Base-by-base conservation (phyloP, 2,113 vertebrate species). In the Toxotes jaculatrix region DNA sequence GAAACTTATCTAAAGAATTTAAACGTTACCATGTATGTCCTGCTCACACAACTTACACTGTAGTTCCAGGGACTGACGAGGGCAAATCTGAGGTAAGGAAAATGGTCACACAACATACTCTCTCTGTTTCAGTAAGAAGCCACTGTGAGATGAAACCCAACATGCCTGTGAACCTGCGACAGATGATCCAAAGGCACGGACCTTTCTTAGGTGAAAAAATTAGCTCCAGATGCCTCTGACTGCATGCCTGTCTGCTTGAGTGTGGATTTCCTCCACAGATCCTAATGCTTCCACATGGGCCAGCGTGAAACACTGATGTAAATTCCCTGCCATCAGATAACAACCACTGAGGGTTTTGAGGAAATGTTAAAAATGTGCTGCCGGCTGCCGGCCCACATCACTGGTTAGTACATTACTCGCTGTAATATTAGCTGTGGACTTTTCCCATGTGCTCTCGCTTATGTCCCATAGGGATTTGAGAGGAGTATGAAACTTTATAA, bases 321-420 rank as follows among this genome's bases (percentile, higher is more conserved):
- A 87, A 89, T 85, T 74, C 89, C 70, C 79, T 47, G 47, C 76
- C 89, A 90, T 91, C 84, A 87, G 87, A 93, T 88, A 91, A 88
- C 78, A 85, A 90, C 87, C 59, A 2, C 79, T 77, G 63, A 69
- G 81, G 75, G 88, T 79, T 91, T 90, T 61, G 78, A 85, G 91
- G 91, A 93, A 92, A 91, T 90, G 90, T 91, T 82, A 90, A 89
- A 93, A 93, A 92, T 90, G 83, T 87, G 87, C 69, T 67, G 87
- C 79, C 61, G 67, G 75, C 86, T 63, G 64, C 79, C 5, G 40
- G 65, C 84, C 80, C 74, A 77, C 81, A 79, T 86, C 65, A 19
- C 86, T 91, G 86, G 65, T 91, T 85, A 78, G 76, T 82, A 38
- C 77, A 87, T 93, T 87, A 91, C 73, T 74, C 31, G n/a, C 70